Evolutionary conservation across 2,113 vertebrate genomes (phyloP), one percentile per base, ranked within the genome.

Genomic region (Okapia johnstoni): DNA sequence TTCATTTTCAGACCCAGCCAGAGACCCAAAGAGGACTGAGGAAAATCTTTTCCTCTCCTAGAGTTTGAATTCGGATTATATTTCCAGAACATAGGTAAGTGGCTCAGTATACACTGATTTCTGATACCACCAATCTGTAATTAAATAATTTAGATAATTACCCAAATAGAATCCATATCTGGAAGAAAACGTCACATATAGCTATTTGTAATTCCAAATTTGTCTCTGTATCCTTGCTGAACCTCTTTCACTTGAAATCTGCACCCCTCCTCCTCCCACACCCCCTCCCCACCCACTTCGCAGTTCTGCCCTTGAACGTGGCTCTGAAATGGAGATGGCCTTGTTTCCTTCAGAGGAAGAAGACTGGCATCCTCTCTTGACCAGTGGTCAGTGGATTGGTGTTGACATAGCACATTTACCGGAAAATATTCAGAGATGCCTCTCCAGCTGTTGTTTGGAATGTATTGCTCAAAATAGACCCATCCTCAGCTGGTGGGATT

Each of bases 361-460:
- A 85, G 8, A 33, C n/a, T 96, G 96, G 85, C 63, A 57, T 43
- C 15, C 60, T 54, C 63, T 90, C 76, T n/a, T 26, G 77, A 80
- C 81, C 61, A 14, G 40, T 33, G 94, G 95, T 96, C 85, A 93
- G 85, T 46, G 70, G 61, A 11, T 55, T 26, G 14, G 54, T 89
- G 90, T 93, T 94, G 88, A 96, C 88, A 77, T 21, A 73, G 30
- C 52, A 16, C 55, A 50, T 91, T 97, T 94, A 96, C 97, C 84
- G 61, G 93, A 95, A 96, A n/a, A 90, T n/a, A 80, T 60, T 88
- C 40, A 63, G 76, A 77, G 84, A 93, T 73, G 60, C 63, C 33
- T 9, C 2, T 76, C 58, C 4, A n/a, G 33, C 87, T 90, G 17
- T 36, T 94, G 55, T 25, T 93, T 85, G 85, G 88, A 77, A 50